These are phyloP conservation scores for Sebastes taczanowskii DNA, from an alignment of 2,797 vertebrate species.

Conservation along the genomic window DNA sequence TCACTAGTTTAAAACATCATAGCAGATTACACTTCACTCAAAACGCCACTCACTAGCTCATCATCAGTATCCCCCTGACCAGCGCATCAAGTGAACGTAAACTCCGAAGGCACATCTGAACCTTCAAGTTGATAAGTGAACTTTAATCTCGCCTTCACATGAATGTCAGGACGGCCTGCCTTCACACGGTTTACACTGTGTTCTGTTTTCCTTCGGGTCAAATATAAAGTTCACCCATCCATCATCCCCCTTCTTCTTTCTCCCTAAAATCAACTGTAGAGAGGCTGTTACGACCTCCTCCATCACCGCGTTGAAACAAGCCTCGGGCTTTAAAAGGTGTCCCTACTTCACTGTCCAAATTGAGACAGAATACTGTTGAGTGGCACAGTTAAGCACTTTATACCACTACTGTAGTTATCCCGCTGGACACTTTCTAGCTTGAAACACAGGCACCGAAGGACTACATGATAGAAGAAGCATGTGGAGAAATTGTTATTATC, in stretches of 20 bases:
- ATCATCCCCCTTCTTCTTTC: constrained; percentile 39
- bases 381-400: constrained; percentile 46
- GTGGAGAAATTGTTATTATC: neutral
- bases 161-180: constrained; percentile 20
- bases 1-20: neutral
- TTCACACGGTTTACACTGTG: constrained; percentile 42
- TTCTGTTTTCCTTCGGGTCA: constrained; percentile 51
- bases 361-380: constrained; percentile 52
- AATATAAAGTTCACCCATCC: constrained; percentile 51
- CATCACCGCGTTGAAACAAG: constrained; percentile 54
- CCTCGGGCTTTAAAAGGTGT: constrained; percentile 50
- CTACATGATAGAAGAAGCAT: neutral
- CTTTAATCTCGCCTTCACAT: constrained; percentile 37
- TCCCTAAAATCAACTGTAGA: constrained; percentile 48
- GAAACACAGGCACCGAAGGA: constrained; percentile 2
- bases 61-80: neutral
- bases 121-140: constrained; percentile 35
- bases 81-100: constrained; percentile 18
- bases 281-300: constrained; percentile 50
- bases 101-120: constrained; percentile 5
- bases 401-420: constrained; percentile 29
- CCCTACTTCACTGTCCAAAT: constrained; percentile 55
- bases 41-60: neutral
- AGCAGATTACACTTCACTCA: neutral
- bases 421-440: neutral